Base-by-base conservation (phyloP, 2,888 invertebrate species). In the Nomada goodeniana region DNA sequence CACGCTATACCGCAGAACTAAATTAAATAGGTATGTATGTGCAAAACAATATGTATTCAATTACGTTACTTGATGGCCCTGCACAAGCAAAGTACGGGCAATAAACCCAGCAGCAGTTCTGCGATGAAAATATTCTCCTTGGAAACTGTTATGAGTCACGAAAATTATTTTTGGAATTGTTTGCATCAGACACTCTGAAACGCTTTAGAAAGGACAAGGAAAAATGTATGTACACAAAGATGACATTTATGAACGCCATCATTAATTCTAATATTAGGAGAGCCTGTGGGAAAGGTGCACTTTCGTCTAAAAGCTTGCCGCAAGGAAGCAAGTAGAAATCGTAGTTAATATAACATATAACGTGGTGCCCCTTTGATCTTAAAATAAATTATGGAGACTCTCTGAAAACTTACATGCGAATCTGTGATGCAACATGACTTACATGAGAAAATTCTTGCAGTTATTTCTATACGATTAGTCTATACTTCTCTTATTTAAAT, bases 331-430 rank as follows among this genome's bases (percentile, higher is more conserved):
- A 26, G 57, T 59, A 59, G 59, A 29, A 59, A 59, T 59, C 59
- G 59, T 59, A 20, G 63, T 42, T 63, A 44, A 63, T 44, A 15
- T 20, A 20, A 26, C 47, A 52, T 50, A 26, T 18, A 65, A 29
- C 59, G 29, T 18, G 59, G 18, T 59, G 26, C 68, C 55, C 55
- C 64, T 18, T 47, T 50, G 47, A 47, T 29, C 50, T 26, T 50
- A 50, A 65, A 65, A 65, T 65, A 65, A 65, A 65, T 52, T 65
- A 65, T 65, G 23, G 26, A 60, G 10, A 18, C 60, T 29, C 36
- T 18, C 36, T 59, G 59, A 59, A 59, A 59, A 52, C 26, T 55
- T 68, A 20, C 55, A 59, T 59, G 55, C 18, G 7, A 59, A 18
- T 29, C 5, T 59, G 10, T 59, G 29, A 59, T 9, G 59, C 10